Percentiles rank a stretch among this genome's conserved stretches.
Evolutionary conservation across 2,888 invertebrate genomes (phyloP).

Genomic region (Diarsia brunnea): DNA sequence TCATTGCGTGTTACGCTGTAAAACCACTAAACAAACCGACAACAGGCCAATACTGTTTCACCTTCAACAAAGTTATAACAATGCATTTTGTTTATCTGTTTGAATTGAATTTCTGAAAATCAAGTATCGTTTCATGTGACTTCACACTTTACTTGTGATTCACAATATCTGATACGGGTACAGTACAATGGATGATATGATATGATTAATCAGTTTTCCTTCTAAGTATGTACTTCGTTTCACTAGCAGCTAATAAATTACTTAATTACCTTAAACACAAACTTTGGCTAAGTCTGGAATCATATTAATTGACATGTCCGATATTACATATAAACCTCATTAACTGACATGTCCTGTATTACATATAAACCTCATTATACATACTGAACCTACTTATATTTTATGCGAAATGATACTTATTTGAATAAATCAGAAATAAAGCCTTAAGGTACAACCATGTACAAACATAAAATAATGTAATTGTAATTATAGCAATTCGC

Average conservation of each 20-base stretch:
- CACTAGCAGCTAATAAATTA: constrained; percentile 44
- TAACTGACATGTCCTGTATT: neutral
- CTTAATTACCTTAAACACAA: constrained; percentile 46
- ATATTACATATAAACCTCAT: too few relatives aligned
- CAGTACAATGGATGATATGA: neutral
- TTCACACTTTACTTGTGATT: neutral
- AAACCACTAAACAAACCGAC: constrained; percentile 5
- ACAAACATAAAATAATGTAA: constrained; percentile 12
- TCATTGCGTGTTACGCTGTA: neutral
- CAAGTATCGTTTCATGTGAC: neutral
- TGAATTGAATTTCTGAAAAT: neutral
- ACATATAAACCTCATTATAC: neutral
- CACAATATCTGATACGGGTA: neutral
- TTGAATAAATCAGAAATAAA: constrained; percentile 18
- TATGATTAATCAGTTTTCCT: neutral
- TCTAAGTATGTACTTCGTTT: neutral
- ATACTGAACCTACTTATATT: neutral
- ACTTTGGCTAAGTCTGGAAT: constrained; percentile 24
- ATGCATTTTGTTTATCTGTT: constrained; percentile 6
- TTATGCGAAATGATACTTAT: neutral
- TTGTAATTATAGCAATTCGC: constrained; percentile 43
- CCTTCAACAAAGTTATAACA: constrained; percentile 16
- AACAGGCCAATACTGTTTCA: neutral
- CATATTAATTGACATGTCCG: neutral
- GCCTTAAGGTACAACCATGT: constrained; percentile 6